Evolutionary conservation across 2,888 invertebrate genomes (phyloP).

Genomic region (Diadromus collaris): DNA sequence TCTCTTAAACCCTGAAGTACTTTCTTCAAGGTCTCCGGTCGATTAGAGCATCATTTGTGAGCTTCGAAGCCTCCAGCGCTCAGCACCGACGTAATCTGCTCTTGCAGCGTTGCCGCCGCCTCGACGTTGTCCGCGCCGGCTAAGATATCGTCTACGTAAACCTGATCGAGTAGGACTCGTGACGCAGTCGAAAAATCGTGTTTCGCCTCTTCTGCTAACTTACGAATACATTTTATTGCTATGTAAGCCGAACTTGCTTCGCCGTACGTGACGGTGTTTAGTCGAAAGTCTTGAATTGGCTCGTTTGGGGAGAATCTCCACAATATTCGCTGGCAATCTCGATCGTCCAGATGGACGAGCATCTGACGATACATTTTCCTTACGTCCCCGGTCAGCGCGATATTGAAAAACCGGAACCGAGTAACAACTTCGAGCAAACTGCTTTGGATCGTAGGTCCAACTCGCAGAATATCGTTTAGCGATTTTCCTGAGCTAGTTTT

Average conservation of each 20-base stretch:
- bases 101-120: conserved; percentile 49
- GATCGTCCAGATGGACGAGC: conserved; percentile 60
- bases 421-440: conserved; percentile 59
- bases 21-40: neutral
- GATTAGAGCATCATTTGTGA: conserved; percentile 52
- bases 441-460: conserved; percentile 64
- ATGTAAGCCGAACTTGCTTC: conserved; percentile 62
- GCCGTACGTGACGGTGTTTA: conserved; percentile 66
- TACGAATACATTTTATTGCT: conserved; percentile 60
- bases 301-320: conserved; percentile 61
- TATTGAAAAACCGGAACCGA: conserved; percentile 61
- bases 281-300: conserved; percentile 51
- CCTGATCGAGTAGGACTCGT: conserved; percentile 30
- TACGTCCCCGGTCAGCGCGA: conserved; percentile 68
- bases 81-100: conserved; percentile 32
- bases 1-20: conserved; percentile 3
- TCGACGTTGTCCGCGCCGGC: conserved; percentile 48
- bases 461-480: conserved; percentile 62
- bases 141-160: conserved; percentile 51
- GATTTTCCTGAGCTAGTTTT: conserved; percentile 41
- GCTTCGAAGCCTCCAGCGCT: conserved; percentile 39
- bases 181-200: conserved; percentile 57
- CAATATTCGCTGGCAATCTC: conserved; percentile 64
- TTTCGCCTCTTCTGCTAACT: conserved; percentile 58
- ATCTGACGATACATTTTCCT: conserved; percentile 72